Base-by-base conservation (phyloP, 2,888 invertebrate genomes). In the Xestia sexstrigata region DNA sequence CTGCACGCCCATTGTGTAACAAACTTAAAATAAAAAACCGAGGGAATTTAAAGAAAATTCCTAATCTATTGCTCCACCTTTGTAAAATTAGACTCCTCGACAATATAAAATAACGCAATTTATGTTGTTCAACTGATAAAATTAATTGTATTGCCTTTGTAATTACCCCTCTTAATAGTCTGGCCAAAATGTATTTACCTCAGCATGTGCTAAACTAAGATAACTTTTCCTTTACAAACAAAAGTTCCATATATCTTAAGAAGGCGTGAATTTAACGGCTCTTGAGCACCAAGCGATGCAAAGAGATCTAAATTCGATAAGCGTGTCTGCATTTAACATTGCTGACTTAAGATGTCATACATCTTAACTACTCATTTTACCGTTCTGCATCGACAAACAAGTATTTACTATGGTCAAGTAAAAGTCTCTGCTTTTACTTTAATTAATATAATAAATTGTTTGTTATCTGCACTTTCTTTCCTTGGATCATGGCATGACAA, bases 251-350 rank as follows among this genome's bases (percentile, higher is more conserved):
- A 49, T 45, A 45, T 52, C 35, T 42, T 63, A 11, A 13, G n/a
- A 26, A 17, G 30, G 30, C 42, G 17, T 45, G 42, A 45, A 17
- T 74, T 35, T 45, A 35, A 52, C 63, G 63, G 45, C 26, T 26
- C 45, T 76, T 74, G 74, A 45, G n/a, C 55, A 71, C 52, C 20
- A 49, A 65, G 35, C 74, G 63, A 52, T 52, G 75, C 63, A 55
- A 65, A 74, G 35, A 74, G 75, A 76, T 74, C 23, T 8, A 17
- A 45, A 9, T 30, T 13, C 11, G 74, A 76, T 74, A 74, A 55
- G 9, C 26, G 11, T 26, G 45, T 63, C 52, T 63, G 74, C 62
- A 47, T 49, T 20, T 39, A 17, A 30, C 42, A 13, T 35, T 30
- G 26, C 52, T 55, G 13, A 58, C n/a, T 55, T 17, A n/a, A 70